Base-by-base conservation (phyloP, 2,113 vertebrate species). In the Chinchilla lanigera region DNA sequence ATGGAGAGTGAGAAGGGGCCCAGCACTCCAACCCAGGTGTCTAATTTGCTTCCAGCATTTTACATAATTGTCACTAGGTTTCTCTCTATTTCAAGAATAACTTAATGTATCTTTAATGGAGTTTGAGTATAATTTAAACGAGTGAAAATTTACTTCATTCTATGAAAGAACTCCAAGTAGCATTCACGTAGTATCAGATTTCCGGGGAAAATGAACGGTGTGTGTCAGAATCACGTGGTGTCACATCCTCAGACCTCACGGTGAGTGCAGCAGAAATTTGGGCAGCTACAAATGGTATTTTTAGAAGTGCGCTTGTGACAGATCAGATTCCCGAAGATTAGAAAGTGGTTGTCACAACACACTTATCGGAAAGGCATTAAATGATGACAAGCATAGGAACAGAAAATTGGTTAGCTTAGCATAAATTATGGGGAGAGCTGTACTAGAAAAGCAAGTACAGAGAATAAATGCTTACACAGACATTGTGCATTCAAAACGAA, bases 271-370 rank as follows among this genome's bases (percentile, higher is more conserved):
- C 19, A 84, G 75, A 95, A 92, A 90, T 87, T 54, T 86, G 16
- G 7, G 26, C 93, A 93, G 41, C 52, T 92, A 63, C 63, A 96
- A 91, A 83, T 92, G 44, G 58, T 97, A 95, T 95, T 97, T 97
- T 95, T 93, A 90, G 90, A 93, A 93, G 47, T 73, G 17, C 30
- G 38, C 61, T 73, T 75, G 84, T 95, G 58, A 87, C 63, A 96
- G 80, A 95, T 97, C 58, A 67, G 14, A 97, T 93, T 94, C 54
- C 67, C 65, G 38, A 87, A 90, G 73, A 78, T 56, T 97, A 90
- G 63, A 97, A 95, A 96, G 78, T 28, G 24, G 90, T 77, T 98
- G 97, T 97, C 95, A 98, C 96, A 97, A 96, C 75, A 97, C 50
- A 89, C 78, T 97, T 93, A 88, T 61, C 24, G 0, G n/a, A 89